Conservation (phyloP, 2,888 invertebrate genomes). For the Pseudococcus jackbeardsleyi region DNA sequence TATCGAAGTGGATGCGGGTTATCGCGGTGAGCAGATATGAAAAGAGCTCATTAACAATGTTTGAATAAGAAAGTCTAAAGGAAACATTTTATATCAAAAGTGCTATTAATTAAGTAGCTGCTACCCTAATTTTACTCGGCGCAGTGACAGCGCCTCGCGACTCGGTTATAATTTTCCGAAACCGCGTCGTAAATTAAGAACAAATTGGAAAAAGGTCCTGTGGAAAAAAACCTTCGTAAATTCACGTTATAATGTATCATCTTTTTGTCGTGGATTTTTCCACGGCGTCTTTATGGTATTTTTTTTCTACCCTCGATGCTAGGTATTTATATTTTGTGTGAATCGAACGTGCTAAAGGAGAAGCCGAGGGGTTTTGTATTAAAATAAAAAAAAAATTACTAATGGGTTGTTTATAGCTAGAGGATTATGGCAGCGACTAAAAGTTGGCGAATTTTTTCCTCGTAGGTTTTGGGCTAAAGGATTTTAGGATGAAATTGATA, state of each 20-base stretch:
- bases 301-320: neutral
- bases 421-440: neutral
- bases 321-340: neutral
- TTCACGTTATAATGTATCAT: conserved; percentile 33
- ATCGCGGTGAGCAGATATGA: conserved; percentile 48
- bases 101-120: conserved; percentile 52
- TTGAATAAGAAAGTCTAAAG: conserved; percentile 55
- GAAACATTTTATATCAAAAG: conserved; percentile 55
- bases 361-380: neutral
- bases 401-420: conserved; percentile 23
- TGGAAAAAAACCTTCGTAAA: conserved; percentile 2
- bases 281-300: neutral
- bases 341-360: neutral
- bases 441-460: neutral
- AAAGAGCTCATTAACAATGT: conserved; percentile 51
- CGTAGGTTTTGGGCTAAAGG: neutral
- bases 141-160: conserved; percentile 35
- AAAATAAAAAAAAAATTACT: conserved; percentile 39
- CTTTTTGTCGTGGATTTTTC: conserved; percentile 47
- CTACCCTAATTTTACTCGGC: conserved; percentile 23
- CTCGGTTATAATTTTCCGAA: conserved; percentile 26
- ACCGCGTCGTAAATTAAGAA: conserved; percentile 50
- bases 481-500: neutral
- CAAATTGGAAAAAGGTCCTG: conserved; percentile 48
- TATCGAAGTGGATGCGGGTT: neutral